A percentile compares a stretch with the other conserved stretches of the same genome.
Evolutionary conservation across 2,797 vertebrate genomes (phyloP).

Genomic region (Brotula barbata): DNA sequence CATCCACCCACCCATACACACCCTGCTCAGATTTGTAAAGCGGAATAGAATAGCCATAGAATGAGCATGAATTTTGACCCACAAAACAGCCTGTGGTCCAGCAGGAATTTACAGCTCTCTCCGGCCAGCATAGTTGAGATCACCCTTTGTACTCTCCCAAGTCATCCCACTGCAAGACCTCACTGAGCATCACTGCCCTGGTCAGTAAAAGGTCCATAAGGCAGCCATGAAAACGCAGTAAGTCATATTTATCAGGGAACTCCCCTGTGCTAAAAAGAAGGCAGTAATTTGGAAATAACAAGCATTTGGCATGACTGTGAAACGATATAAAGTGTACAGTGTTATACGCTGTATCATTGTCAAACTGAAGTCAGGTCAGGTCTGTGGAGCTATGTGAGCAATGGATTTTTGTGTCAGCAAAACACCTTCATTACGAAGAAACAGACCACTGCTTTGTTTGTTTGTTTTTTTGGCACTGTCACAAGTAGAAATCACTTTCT

Average conservation of each 20-base stretch:
- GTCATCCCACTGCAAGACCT: slow-evolving; percentile 1
- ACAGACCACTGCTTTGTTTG: not conserved
- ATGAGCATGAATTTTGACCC: slow-evolving; percentile 44
- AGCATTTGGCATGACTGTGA: slow-evolving; percentile 7
- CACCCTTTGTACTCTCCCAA: slow-evolving; percentile 3
- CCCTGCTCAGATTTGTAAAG: slow-evolving; percentile 49
- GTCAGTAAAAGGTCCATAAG: slow-evolving; percentile 4
- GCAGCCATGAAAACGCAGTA: not conserved
- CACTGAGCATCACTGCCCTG: not conserved
- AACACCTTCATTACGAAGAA: not conserved
- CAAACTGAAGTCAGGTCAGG: not conserved
- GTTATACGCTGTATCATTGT: not conserved
- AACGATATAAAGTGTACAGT: not conserved
- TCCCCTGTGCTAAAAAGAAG: not conserved
- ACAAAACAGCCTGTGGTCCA: slow-evolving; percentile 48
- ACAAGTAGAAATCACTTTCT: not conserved
- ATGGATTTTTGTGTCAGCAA: not conserved
- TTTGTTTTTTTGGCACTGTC: not conserved
- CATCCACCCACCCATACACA: slow-evolving; percentile 37
- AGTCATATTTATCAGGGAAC: not conserved
- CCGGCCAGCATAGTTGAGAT: slow-evolving; percentile 17
- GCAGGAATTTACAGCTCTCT: slow-evolving; percentile 42
- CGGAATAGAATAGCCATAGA: slow-evolving; percentile 45
- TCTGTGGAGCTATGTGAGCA: not conserved
- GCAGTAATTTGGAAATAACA: not conserved